Evolutionary conservation across 2,888 invertebrate genomes (phyloP).

Genomic region (Cryptocheilus praepositus): DNA sequence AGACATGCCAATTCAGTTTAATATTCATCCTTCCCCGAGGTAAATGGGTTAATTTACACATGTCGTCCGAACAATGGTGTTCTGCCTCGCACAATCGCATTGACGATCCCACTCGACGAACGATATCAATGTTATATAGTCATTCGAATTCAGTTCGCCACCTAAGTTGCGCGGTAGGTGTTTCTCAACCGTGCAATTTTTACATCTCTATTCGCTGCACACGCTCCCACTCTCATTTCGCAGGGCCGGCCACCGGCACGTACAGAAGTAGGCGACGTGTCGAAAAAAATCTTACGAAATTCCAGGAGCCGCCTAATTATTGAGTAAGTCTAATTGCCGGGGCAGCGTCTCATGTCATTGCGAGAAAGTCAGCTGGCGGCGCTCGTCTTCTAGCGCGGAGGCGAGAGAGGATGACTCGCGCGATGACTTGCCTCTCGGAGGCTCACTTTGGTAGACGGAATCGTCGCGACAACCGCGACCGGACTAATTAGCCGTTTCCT

Average conservation of each 20-base stretch:
- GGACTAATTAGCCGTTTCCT: slow-evolving; percentile 31
- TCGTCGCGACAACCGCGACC: slow-evolving; percentile 35
- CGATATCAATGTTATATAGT: too few species aligned
- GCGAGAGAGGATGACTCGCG: too few species aligned
- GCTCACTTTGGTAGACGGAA: slow-evolving; percentile 33
- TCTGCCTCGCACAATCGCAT: too few species aligned
- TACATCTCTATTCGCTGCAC: background rate
- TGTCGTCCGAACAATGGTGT: too few species aligned
- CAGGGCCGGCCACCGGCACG: background rate
- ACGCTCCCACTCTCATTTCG: background rate
- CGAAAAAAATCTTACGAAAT: slow-evolving; percentile 37
- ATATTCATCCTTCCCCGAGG: too few species aligned
- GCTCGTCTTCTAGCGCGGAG: background rate
- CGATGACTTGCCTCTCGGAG: too few species aligned
- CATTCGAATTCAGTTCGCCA: too few species aligned
- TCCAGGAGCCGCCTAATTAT: slow-evolving; percentile 42
- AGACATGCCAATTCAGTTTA: too few species aligned
- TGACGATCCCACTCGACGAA: too few species aligned
- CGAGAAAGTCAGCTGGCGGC: slow-evolving; percentile 28
- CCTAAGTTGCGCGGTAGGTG: background rate
- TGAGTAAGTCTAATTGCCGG: slow-evolving; percentile 51
- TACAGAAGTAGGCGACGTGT: background rate
- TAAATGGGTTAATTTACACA: too few species aligned
- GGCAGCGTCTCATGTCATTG: slow-evolving; percentile 19
- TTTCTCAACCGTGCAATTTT: background rate